These are phyloP conservation scores for Sisor rabdophorus DNA, from an alignment of 2,113 vertebrate species.

Conservation along the genomic window DNA sequence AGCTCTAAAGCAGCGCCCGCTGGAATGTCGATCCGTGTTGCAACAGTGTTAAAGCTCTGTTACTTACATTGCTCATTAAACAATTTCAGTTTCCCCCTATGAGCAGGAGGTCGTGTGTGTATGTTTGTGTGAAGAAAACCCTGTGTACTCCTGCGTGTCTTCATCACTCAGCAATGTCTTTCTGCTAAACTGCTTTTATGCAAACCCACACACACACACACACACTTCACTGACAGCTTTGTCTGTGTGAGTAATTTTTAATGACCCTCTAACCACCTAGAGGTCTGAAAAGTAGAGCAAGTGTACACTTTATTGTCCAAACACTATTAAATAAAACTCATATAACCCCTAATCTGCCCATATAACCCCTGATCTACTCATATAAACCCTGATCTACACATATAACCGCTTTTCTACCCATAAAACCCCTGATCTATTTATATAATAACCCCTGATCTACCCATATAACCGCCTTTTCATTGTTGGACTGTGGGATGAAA, in stretches of 20 bases:
- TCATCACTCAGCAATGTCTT: conserved; percentile 42
- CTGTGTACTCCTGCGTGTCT: conserved; percentile 40
- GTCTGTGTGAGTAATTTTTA: neutral
- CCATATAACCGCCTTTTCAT: too few species aligned
- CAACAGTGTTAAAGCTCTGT: conserved; percentile 41
- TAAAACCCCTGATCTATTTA: too few species aligned
- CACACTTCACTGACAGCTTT: neutral
- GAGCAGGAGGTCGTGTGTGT: conserved; percentile 31
- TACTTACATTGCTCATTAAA: conserved; percentile 50
- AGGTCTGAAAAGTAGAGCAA: neutral
- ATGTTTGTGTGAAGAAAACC: conserved; percentile 4
- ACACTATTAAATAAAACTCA: neutral
- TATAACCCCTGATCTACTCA: too few species aligned
- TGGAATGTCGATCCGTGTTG: conserved; percentile 50
- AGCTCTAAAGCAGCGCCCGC: conserved; percentile 39
- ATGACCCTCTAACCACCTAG: neutral
- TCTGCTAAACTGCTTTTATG: neutral
- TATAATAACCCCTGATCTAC: too few species aligned
- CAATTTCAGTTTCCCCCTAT: conserved; percentile 37
- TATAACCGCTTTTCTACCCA: too few species aligned
- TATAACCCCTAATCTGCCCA: neutral
- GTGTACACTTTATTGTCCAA: neutral
- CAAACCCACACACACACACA: neutral
- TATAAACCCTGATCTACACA: too few species aligned
- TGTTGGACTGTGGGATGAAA: too few species aligned